phyloP scores from a whole-genome alignment of 2,113 vertebrate species.

The Ceyx cyanopectus region DNA sequence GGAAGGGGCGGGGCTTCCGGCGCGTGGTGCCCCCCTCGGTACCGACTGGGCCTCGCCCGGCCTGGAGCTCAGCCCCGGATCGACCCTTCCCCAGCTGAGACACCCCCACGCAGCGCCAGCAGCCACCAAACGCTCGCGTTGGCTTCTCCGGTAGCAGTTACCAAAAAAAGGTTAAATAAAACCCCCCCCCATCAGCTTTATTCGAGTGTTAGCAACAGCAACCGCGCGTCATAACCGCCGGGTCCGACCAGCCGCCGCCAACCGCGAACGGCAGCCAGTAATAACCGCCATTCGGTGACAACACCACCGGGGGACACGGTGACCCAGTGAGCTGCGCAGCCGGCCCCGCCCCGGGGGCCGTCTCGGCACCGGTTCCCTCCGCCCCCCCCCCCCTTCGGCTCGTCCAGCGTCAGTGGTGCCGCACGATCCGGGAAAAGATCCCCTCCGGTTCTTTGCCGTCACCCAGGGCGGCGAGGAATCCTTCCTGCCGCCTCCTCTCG shows the following conservation, averaged over 20 bases:
- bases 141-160: background rate
- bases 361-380: background rate
- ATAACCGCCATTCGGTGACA: background rate
- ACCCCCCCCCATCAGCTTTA: background rate
- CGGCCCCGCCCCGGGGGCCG: fast-evolving
- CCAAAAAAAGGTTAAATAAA: background rate
- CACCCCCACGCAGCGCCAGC: background rate
- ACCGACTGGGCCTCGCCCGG: background rate
- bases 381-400: fast-evolving
- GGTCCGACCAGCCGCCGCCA: fast-evolving
- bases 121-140: too few relatives aligned
- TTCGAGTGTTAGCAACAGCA: background rate
- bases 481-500: conserved; percentile 86
- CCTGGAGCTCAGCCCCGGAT: too few relatives aligned
- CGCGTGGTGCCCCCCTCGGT: background rate
- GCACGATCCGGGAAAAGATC: conserved; percentile 88
- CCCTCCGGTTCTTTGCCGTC: conserved; percentile 89
- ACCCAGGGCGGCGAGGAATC: conserved; percentile 86
- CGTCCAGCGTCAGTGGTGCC: conserved; percentile 68
- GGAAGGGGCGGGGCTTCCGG: background rate
- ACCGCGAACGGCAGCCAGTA: fast-evolving
- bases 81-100: too few relatives aligned
- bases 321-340: fast-evolving
- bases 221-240: too few relatives aligned
- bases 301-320: background rate